Evolutionary conservation across 1,140 invertebrate genomes (phyloP).

Genomic region (Trachymyrmex cornetzi): DNA sequence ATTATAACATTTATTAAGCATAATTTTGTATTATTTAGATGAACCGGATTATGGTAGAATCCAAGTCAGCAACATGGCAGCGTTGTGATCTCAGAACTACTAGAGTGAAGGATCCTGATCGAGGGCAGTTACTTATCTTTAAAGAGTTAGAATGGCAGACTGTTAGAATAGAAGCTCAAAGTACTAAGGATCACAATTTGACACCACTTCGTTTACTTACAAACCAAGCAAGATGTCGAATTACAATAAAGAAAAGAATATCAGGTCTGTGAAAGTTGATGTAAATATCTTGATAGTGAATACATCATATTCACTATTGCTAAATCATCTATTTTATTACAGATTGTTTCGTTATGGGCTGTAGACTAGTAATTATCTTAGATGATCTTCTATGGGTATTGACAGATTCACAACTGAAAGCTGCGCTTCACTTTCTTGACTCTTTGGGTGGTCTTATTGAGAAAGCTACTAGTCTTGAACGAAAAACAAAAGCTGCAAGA

Average conservation of each 20-base stretch:
- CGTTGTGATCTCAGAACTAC: conserved; percentile 94
- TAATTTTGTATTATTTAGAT: conserved; percentile 89
- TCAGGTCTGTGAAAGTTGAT: conserved; percentile 88
- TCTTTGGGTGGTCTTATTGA: conserved; percentile 95
- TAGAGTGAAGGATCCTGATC: conserved; percentile 95
- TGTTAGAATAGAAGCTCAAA: conserved; percentile 96
- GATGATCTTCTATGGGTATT: conserved; percentile 99
- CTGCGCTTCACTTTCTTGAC: conserved; percentile 97
- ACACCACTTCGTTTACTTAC: conserved; percentile 97
- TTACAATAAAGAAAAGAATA: conserved; percentile 98
- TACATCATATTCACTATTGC: neutral
- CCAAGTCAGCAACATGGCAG: conserved; percentile 96
- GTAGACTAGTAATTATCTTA: conserved; percentile 96
- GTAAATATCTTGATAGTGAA: neutral
- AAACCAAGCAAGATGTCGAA: conserved; percentile 97
- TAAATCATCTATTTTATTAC: conserved; percentile 68
- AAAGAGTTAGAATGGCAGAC: conserved; percentile 99
- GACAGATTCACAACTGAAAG: conserved; percentile 98
- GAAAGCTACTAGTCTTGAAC: conserved; percentile 93
- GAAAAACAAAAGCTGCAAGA: conserved; percentile 95
- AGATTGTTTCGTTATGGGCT: conserved; percentile 98
- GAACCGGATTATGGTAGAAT: conserved; percentile 96
- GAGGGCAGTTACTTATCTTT: conserved; percentile 97
- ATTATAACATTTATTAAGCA: neutral
- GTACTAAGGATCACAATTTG: conserved; percentile 92